These are phyloP conservation scores for Lerista edwardsae DNA, from an alignment of 2,797 vertebrate species.

Conservation along the genomic window DNA sequence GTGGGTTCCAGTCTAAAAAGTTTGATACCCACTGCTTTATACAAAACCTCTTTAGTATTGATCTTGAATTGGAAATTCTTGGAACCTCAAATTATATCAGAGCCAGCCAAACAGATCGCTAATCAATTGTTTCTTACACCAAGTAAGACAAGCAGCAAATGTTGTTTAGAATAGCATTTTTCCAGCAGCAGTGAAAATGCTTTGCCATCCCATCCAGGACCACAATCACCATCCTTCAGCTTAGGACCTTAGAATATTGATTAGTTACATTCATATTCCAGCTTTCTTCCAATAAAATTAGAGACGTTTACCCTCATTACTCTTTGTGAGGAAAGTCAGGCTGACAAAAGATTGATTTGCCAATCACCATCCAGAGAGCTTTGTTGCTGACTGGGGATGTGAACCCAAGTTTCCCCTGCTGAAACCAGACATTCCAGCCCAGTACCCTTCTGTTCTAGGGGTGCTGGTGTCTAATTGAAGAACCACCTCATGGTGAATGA, in stretches of 20 bases:
- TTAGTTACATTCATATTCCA: not conserved
- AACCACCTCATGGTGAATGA: not conserved
- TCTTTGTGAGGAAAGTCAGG: not conserved
- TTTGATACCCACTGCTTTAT: too few relatives aligned
- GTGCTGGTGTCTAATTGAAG: not conserved
- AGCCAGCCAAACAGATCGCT: too few relatives aligned
- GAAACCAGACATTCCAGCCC: not conserved
- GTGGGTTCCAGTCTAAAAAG: too few relatives aligned
- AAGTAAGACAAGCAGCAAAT: too few relatives aligned
- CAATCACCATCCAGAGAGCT: not conserved
- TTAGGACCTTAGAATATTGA: not conserved
- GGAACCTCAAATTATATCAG: too few relatives aligned
- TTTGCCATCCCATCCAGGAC: not conserved
- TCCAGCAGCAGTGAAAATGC: not conserved
- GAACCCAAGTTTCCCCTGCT: not conserved
- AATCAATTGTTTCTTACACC: too few relatives aligned
- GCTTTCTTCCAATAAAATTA: not conserved
- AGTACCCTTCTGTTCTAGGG: not conserved
- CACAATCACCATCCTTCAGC: not conserved
- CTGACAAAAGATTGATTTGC: not conserved
- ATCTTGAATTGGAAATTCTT: too few relatives aligned
- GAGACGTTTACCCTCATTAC: not conserved
- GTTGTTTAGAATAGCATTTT: not conserved
- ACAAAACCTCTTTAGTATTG: too few relatives aligned
- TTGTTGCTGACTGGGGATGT: not conserved